Evolutionary conservation across 2,888 invertebrate species (phyloP), one percentile per base, ranked within the genome.

Genomic region (Lydus trimaculatus): DNA sequence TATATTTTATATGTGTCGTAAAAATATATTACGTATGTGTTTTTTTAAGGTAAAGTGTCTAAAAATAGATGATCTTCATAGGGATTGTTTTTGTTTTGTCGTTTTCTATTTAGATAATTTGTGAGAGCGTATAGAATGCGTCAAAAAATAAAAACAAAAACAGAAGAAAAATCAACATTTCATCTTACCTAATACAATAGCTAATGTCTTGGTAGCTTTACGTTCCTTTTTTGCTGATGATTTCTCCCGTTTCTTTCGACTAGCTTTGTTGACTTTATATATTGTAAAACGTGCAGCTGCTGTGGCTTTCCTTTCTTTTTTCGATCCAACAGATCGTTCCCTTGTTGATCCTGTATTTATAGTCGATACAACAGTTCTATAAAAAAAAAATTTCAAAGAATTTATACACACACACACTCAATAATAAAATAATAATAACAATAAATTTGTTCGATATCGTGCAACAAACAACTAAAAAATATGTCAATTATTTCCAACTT

Each of bases 181-280:
- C 11, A 43, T 20, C 91, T 91, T 87, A 99, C 99, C 98, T 84
- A 99, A 90, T 76, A 99, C 99, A 85, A 99, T 98, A 67, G 98
- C 99, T 75, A 99, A 87, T 9, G 99, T 99, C 88, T 99, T 99
- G 9, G 99, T 99, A 36, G 99, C 99, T 86, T 99, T 98, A 70
- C 97, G 90, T 83, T 99, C 99, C 80, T 95, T 96, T 85, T 94
- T 95, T 4, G 96, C 96, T 0, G 96, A 95, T 25, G 95, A 95
- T 82, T 96, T 97, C 82, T 97, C 97, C 62, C 96, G 88, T 86
- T 98, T 98, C 88, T 97, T 97, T 85, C 95, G 92, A 82, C 95
- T 95, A 58, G 96, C 96, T 86, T 97, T 97, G 87, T 96, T 95
- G 66, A 95, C 94, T 86, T 96, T 96, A 87, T 95, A 96, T 82